Conservation (phyloP, 1,140 invertebrate genomes). For the Drosophila pseudoananassae region DNA sequence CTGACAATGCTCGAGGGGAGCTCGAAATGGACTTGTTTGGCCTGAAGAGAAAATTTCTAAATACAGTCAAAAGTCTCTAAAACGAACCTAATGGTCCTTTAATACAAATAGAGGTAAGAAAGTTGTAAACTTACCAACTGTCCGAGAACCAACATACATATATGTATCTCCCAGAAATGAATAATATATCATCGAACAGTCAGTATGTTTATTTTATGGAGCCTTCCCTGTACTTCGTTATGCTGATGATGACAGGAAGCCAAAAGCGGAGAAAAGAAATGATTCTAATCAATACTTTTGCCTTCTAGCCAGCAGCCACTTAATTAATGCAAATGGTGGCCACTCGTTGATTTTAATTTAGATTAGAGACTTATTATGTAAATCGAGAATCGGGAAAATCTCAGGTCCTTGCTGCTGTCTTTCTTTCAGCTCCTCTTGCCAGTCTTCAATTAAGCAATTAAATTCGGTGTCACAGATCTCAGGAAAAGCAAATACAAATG, state of each 20-base stretch:
- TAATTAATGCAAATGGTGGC: constrained; percentile 77
- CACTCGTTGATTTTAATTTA: constrained; percentile 77
- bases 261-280: constrained; percentile 48
- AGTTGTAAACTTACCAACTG: too few relatives aligned
- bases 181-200: neutral
- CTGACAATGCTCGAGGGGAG: constrained; percentile 44
- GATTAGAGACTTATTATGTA: constrained; percentile 74
- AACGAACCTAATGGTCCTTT: neutral
- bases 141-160: neutral
- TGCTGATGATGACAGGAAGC: constrained; percentile 32
- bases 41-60: constrained; percentile 37
- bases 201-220: neutral
- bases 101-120: neutral
- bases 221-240: constrained; percentile 5
- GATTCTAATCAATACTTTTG: constrained; percentile 71
- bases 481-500: constrained; percentile 5
- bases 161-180: too few relatives aligned
- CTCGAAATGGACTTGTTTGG: constrained; percentile 67
- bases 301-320: constrained; percentile 40
- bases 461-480: constrained; percentile 52
- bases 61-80: neutral
- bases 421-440: constrained; percentile 4
- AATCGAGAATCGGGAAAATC: constrained; percentile 52
- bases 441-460: constrained; percentile 72
- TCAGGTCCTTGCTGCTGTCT: constrained; percentile 7